phyloP scores from a whole-genome alignment of 2,113 vertebrate species.

The Climacteris rufus region DNA sequence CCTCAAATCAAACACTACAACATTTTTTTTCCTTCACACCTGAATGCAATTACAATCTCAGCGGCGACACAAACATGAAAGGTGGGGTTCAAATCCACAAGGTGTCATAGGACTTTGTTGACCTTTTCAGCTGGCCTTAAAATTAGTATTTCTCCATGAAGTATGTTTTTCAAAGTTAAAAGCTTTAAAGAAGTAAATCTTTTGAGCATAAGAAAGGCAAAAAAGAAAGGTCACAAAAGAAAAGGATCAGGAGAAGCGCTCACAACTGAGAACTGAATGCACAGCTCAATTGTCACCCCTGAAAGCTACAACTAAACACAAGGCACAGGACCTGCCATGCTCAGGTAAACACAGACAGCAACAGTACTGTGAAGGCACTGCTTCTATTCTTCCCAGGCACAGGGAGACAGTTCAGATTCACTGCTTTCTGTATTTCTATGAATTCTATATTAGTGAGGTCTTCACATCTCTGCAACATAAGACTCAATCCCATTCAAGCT shows the following conservation, averaged over 20 bases:
- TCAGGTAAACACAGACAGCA: neutral
- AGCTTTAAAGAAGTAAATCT: neutral
- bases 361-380: neutral
- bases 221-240: neutral
- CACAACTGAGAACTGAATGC: neutral
- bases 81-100: neutral
- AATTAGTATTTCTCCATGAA: neutral
- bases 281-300: rapidly evolving
- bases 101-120: neutral
- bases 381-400: neutral
- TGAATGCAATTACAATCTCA: neutral
- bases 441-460: neutral
- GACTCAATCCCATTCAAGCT: neutral
- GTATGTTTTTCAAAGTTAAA: neutral
- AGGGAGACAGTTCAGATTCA: neutral
- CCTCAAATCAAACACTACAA: neutral
- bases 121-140: neutral
- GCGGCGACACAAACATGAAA: neutral
- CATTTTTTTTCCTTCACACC: neutral
- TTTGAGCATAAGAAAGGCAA: neutral
- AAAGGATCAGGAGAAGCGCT: neutral
- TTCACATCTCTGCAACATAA: neutral
- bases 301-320: neutral
- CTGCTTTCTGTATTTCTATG: neutral
- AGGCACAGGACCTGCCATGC: neutral